Evolutionary conservation across 1,140 invertebrate species (phyloP), one percentile per base, ranked within the genome.

Genomic region (Charaxes varanes): DNA sequence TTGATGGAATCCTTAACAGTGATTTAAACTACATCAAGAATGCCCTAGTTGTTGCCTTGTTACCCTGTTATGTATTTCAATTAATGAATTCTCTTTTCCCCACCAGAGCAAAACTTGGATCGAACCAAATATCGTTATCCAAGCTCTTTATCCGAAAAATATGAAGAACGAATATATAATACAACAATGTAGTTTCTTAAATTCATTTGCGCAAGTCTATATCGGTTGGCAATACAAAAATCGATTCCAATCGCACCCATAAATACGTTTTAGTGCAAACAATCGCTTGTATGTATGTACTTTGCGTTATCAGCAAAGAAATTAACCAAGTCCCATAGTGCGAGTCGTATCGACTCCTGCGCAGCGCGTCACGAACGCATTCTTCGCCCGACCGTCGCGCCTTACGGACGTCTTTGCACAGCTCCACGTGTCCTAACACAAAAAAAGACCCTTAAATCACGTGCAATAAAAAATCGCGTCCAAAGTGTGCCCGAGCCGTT

Each of bases 321-420:
- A 49, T 48, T 36, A 45, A 45, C 46, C 34, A 56, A 36, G 42
- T 32, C 44, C 28, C 43, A 40, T 22, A 30, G 32, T 52, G 43
- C 35, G 46, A 54, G 56, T 43, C 41, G 42, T 53, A 57, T 45
- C 42, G 43, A 41, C 56, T 54, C 61, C 26, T 27, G 61, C 58
- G 63, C 65, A 68, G 22, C 37, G 53, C 34, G 56, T 62, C 56
- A 53, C 48, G 33, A 26, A 44, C 56, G 57, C 69, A 73, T 67
- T 73, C 63, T 58, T 46, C 41, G 36, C 21, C 28, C 36, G 36
- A 53, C 42, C 32, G 52, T 10, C 57, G 48, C 42, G 40, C n/a
- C 6, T 35, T 6, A 19, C 33, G 54, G 45, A 55, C 57, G 66
- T 62, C 30, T 51, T 8, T 17, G 8, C 17, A 42, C 13, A 28